Evolutionary conservation across 2,113 vertebrate genomes (phyloP).

Genomic region (Rhodinocichla rosea): DNA sequence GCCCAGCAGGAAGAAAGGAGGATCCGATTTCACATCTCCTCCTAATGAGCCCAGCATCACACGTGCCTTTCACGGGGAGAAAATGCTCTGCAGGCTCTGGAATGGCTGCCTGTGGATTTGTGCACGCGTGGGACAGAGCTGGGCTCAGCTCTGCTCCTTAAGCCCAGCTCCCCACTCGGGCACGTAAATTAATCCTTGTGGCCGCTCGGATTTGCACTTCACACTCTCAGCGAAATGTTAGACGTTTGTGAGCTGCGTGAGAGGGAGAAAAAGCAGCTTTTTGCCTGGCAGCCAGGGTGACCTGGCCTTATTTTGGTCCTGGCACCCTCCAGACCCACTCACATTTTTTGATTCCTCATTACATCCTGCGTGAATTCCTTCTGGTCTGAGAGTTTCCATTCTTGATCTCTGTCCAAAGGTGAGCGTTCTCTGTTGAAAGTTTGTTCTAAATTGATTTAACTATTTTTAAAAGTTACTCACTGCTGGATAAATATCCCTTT

Average conservation of each 20-base stretch:
- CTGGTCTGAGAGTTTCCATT: slow-evolving; percentile 63
- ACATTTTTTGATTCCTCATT: not conserved
- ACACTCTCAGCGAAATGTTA: slow-evolving; percentile 12
- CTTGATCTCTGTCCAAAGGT: slow-evolving; percentile 43
- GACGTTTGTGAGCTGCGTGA: not conserved
- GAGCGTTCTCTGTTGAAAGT: not conserved
- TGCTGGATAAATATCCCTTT: slow-evolving; percentile 37
- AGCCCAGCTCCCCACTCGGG: not conserved
- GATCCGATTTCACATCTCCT: not conserved
- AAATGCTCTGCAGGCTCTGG: not conserved
- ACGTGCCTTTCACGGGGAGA: not conserved
- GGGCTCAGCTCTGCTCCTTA: not conserved
- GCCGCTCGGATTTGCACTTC: slow-evolving; percentile 1
- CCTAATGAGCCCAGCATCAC: not conserved
- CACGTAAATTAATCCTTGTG: not conserved
- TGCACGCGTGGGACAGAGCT: not conserved
- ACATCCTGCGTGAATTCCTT: slow-evolving; percentile 45
- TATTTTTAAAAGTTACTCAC: slow-evolving; percentile 39
- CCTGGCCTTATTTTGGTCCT: not conserved
- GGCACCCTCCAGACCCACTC: not conserved
- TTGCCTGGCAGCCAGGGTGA: not conserved
- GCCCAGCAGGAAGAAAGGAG: not conserved
- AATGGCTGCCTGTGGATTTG: not conserved
- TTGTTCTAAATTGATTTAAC: slow-evolving; percentile 46
- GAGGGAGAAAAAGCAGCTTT: not conserved